Percentiles rank a stretch among this genome's conserved stretches.
phyloP scores from a whole-genome alignment of 2,113 vertebrate genomes.

The Jaculus jaculus region DNA sequence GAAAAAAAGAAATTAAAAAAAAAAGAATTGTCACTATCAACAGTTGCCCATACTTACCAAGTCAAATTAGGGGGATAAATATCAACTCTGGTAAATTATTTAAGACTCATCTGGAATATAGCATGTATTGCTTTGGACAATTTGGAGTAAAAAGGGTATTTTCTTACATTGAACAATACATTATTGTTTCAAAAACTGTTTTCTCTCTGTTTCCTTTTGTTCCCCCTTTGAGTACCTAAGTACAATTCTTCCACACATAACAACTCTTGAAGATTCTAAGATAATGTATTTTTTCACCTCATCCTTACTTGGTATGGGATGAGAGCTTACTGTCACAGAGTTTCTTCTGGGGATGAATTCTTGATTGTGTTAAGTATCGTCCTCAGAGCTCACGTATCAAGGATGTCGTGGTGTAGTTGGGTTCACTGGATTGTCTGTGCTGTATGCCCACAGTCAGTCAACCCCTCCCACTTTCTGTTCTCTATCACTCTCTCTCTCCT shows the following conservation, averaged over 20 bases:
- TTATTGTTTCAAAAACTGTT: background rate
- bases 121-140: background rate
- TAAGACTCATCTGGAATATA: background rate
- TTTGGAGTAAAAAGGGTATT: background rate
- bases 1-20: background rate
- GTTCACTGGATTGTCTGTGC: background rate
- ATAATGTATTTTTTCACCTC: background rate
- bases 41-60: background rate
- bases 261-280: background rate
- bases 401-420: accelerated
- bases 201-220: background rate
- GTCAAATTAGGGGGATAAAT: background rate
- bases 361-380: background rate
- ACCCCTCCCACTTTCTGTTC: background rate
- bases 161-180: background rate
- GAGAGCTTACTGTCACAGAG: background rate
- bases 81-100: background rate
- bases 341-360: background rate
- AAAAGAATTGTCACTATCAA: background rate
- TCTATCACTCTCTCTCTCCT: too few species aligned
- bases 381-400: background rate
- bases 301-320: background rate
- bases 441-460: background rate
- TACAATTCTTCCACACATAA: background rate
- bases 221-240: background rate